phyloP scores from a whole-genome alignment of 2,888 invertebrate genomes.

The Agrotis segetum region DNA sequence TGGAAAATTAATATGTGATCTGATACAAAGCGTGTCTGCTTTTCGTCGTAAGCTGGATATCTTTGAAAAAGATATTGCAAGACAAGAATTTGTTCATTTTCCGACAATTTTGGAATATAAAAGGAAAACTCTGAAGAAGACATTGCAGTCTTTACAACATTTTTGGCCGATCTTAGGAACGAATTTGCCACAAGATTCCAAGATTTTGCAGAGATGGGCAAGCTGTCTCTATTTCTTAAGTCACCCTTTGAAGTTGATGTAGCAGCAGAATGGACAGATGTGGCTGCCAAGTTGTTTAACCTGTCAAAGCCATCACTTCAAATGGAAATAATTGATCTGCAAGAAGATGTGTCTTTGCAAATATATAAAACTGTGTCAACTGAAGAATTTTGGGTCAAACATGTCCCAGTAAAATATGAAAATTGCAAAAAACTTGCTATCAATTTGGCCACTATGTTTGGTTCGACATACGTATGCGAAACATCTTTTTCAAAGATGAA shows the following conservation, averaged over 20 bases:
- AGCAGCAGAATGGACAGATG: constrained; percentile 3
- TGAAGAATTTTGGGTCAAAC: too few relatives aligned
- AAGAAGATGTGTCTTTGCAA: too few relatives aligned
- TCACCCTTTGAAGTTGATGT: not conserved
- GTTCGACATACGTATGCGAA: too few relatives aligned
- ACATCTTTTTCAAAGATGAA: too few relatives aligned
- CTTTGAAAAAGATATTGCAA: too few relatives aligned
- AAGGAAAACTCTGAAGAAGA: not conserved
- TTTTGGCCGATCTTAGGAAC: not conserved
- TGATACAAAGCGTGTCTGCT: constrained; percentile 1
- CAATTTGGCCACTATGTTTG: too few relatives aligned
- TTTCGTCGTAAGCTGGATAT: not conserved
- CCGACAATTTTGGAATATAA: constrained; percentile 3
- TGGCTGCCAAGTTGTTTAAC: constrained; percentile 1
- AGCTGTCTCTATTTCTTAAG: not conserved
- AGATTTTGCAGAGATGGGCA: constrained; percentile 1
- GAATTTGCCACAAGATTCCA: not conserved
- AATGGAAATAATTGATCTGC: not conserved
- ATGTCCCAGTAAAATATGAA: too few relatives aligned
- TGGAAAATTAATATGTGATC: constrained; percentile 8
- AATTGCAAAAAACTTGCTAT: too few relatives aligned
- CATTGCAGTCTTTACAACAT: not conserved
- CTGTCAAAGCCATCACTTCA: not conserved
- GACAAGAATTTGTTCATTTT: not conserved
- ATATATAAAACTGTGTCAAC: too few relatives aligned